Percentiles rank a stretch among this genome's conserved stretches.
These are phyloP conservation scores for Phania funesta DNA, from an alignment of 2,888 invertebrate genomes.

Conservation along the genomic window DNA sequence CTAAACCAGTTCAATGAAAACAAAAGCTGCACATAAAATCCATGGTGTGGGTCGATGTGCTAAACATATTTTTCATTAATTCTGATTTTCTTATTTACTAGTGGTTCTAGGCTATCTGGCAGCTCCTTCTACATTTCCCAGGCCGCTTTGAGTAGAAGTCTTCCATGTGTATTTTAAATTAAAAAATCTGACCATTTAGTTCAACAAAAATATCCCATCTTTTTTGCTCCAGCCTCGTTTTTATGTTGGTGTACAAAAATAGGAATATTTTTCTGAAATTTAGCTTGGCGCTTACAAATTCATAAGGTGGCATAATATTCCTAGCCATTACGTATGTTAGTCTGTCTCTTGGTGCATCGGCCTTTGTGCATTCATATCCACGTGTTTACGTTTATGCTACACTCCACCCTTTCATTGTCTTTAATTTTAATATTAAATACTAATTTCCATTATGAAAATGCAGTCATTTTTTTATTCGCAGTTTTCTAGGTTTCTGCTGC, in stretches of 20 bases:
- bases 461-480: conserved; percentile 26
- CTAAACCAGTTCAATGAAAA: no score
- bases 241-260: not conserved
- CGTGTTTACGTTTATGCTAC: conserved; percentile 6
- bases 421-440: conserved; percentile 25
- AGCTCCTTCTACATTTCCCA: no score
- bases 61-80: no score
- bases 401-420: conserved; percentile 30
- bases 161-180: no score
- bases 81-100: no score
- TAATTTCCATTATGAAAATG: not conserved
- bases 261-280: not conserved
- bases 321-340: not conserved
- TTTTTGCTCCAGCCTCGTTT: not conserved
- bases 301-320: not conserved
- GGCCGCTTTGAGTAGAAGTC: no score
- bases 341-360: not conserved
- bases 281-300: not conserved
- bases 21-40: no score
- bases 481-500: conserved; percentile 19
- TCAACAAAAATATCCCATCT: not conserved
- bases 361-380: not conserved
- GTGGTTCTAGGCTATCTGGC: no score
- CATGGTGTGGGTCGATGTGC: no score
- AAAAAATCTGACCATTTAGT: not conserved